These are phyloP conservation scores for Actinia tenebrosa DNA, from an alignment of 64 coral and sea anemone genomes.

Conservation along the genomic window DNA sequence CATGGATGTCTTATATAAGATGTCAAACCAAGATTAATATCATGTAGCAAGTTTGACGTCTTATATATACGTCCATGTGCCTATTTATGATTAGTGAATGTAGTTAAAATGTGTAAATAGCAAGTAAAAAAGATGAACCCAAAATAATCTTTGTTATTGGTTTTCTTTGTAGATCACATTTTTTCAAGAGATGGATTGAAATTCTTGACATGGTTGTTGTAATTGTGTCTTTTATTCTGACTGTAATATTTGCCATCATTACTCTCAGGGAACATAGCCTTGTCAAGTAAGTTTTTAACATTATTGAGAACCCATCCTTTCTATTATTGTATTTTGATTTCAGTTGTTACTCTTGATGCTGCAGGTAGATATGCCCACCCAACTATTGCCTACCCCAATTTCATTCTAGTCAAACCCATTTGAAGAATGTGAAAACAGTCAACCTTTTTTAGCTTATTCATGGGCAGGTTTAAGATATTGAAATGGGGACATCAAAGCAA, in stretches of 20 bases:
- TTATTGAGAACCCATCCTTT: not conserved
- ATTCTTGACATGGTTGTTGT: slow-evolving; percentile 79
- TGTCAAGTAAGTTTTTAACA: slow-evolving; percentile 70
- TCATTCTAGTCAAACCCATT: too few relatives aligned
- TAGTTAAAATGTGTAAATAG: too few relatives aligned
- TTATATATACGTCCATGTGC: too few relatives aligned
- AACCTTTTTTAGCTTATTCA: too few relatives aligned
- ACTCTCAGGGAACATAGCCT: slow-evolving; percentile 67
- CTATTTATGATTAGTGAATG: too few relatives aligned
- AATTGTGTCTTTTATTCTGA: slow-evolving; percentile 74
- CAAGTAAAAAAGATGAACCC: too few relatives aligned
- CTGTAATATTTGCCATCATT: slow-evolving; percentile 51
- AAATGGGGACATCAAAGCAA: too few relatives aligned
- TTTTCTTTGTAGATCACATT: slow-evolving; percentile 45
- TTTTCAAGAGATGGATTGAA: slow-evolving; percentile 93
- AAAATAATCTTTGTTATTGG: not conserved
- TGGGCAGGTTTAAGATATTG: too few relatives aligned
- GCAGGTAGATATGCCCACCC: not conserved
- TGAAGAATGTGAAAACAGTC: too few relatives aligned
- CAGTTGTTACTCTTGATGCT: not conserved
- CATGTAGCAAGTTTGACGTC: too few relatives aligned
- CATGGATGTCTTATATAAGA: too few relatives aligned
- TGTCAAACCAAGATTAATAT: too few relatives aligned
- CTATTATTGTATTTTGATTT: not conserved
- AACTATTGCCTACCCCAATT: not conserved